Conservation (phyloP, 1,140 invertebrate species). For the Tribolium madens region DNA sequence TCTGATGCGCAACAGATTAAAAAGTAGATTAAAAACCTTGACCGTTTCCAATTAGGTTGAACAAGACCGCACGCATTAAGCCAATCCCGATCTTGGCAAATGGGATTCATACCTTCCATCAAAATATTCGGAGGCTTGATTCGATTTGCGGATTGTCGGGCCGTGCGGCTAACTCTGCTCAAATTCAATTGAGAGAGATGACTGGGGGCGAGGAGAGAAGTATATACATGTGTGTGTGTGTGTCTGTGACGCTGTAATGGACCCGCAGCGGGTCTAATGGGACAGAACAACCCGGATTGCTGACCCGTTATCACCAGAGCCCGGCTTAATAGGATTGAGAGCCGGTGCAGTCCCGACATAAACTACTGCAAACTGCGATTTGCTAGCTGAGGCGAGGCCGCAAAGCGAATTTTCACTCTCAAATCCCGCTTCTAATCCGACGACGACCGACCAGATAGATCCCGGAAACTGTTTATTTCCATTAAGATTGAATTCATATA, state of each 20-base stretch:
- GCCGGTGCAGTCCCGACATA: slow-evolving; percentile 49
- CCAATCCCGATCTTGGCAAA: slow-evolving; percentile 25
- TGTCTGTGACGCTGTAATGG: slow-evolving; percentile 52
- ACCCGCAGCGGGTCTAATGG: slow-evolving; percentile 55
- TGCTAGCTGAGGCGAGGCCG: slow-evolving; percentile 49
- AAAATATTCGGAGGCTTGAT: slow-evolving; percentile 45
- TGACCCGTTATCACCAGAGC: slow-evolving; percentile 57
- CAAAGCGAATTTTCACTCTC: slow-evolving; percentile 57
- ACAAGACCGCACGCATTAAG: slow-evolving; percentile 33
- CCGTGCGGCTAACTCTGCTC: slow-evolving; percentile 46
- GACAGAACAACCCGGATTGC: slow-evolving; percentile 55
- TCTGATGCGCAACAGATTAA: neutral
- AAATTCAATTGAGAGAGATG: slow-evolving; percentile 44
- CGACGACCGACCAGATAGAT: slow-evolving; percentile 29
- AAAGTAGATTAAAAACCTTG: neutral
- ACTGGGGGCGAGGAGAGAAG: slow-evolving; percentile 17
- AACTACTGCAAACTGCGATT: slow-evolving; percentile 56
- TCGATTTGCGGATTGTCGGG: slow-evolving; percentile 49
- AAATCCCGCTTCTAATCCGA: slow-evolving; percentile 51
- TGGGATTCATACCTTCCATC: slow-evolving; percentile 47
- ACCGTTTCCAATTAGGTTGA: neutral
- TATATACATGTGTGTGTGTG: slow-evolving; percentile 23
- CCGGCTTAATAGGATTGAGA: slow-evolving; percentile 55
- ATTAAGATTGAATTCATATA: slow-evolving; percentile 23
- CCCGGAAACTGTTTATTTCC: slow-evolving; percentile 36